These are phyloP conservation scores for Phaethon lepturus DNA, from an alignment of 2,113 vertebrate species.

Conservation along the genomic window DNA sequence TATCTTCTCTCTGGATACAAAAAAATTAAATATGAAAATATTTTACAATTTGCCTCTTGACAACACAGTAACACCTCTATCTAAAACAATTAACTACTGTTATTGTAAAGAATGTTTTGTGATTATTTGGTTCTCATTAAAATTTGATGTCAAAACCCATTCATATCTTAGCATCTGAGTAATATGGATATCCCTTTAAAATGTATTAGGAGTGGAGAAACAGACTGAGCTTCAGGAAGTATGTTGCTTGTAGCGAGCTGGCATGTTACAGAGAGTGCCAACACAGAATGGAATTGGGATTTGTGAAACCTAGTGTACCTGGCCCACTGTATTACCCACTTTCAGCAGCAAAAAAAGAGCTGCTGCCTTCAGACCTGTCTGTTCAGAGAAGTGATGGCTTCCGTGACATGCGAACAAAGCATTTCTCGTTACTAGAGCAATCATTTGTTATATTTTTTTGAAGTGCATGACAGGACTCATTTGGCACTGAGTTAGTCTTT, in stretches of 20 bases:
- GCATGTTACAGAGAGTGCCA: not conserved
- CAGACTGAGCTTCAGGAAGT: not conserved
- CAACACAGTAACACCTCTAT: not conserved
- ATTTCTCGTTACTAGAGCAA: not conserved
- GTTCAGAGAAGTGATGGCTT: not conserved
- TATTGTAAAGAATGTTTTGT: not conserved
- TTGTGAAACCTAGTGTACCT: not conserved
- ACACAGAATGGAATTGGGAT: not conserved
- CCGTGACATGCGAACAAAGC: not conserved
- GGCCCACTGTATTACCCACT: not conserved
- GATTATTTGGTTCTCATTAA: not conserved
- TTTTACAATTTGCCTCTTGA: not conserved
- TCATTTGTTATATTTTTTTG: not conserved
- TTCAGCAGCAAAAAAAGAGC: not conserved
- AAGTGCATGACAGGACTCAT: not conserved
- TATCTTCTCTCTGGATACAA: constrained; percentile 85
- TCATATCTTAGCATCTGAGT: not conserved
- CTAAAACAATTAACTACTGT: not conserved
- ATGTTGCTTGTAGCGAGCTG: not conserved
- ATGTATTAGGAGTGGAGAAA: not conserved
- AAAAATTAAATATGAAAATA: not conserved
- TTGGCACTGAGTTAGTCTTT: not conserved
- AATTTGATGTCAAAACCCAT: not conserved
- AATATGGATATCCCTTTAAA: not conserved
- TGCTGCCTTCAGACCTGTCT: not conserved